phyloP scores from a whole-genome alignment of 2,888 invertebrate genomes.

The Cerceris rybyensis region DNA sequence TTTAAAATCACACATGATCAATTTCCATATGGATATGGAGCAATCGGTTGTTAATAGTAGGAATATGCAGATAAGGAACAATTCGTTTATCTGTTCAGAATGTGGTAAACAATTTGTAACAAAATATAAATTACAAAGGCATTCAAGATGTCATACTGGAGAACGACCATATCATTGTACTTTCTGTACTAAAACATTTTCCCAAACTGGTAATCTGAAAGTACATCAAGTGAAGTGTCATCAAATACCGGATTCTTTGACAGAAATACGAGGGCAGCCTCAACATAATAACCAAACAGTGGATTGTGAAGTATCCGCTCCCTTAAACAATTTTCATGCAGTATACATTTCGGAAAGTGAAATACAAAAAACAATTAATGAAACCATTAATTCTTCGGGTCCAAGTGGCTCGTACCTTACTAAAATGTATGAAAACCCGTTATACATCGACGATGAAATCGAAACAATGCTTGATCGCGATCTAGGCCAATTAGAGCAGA shows the following conservation, averaged over 20 bases:
- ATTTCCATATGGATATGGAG: constrained; percentile 73
- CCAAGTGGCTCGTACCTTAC: constrained; percentile 71
- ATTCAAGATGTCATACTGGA: constrained; percentile 76
- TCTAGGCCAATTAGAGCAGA: constrained; percentile 71
- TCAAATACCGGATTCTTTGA: constrained; percentile 63
- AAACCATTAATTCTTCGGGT: constrained; percentile 76
- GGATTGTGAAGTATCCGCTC: constrained; percentile 45
- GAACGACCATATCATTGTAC: constrained; percentile 77
- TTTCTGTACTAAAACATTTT: constrained; percentile 76
- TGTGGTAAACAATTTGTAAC: constrained; percentile 79
- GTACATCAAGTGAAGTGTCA: constrained; percentile 76
- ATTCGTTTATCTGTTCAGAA: constrained; percentile 69
- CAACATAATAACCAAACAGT: constrained; percentile 49
- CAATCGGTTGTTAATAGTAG: constrained; percentile 44
- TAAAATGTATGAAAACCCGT: constrained; percentile 74
- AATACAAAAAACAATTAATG: constrained; percentile 77
- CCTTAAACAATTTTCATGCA: constrained; percentile 70
- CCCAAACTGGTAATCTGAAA: constrained; percentile 78
- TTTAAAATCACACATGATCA: constrained; percentile 77
- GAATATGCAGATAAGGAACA: constrained; percentile 51
- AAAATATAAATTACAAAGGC: constrained; percentile 76
- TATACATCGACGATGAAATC: constrained; percentile 77
- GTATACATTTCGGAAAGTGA: constrained; percentile 77
- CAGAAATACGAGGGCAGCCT: constrained; percentile 51
- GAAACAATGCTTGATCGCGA: constrained; percentile 76